Percentiles rank a stretch among this genome's conserved stretches.
Conservation (phyloP, 1,140 invertebrate genomes). For the Plectrocnemia conspersa region DNA sequence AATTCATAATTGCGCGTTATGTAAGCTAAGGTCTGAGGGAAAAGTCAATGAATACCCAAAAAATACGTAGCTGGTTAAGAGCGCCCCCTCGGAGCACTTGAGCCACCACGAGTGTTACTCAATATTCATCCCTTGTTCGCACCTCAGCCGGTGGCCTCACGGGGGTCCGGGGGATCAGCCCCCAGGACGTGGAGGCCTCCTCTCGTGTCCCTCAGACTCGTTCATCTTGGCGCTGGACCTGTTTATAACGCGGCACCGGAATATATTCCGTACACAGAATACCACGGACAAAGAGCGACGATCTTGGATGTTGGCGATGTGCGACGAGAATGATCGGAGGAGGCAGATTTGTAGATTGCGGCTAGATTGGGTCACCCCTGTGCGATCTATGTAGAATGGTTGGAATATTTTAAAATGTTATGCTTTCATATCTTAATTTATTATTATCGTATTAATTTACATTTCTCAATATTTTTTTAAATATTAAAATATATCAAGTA, state of each 20-base stretch:
- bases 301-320: too few relatives aligned
- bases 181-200: neutral
- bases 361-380: too few relatives aligned
- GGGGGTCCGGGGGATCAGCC: neutral
- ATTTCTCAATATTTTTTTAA: too few relatives aligned
- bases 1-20: too few relatives aligned
- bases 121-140: conserved; percentile 36
- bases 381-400: too few relatives aligned
- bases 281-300: neutral
- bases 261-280: conserved; percentile 19
- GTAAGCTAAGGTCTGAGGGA: too few relatives aligned
- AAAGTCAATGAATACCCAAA: conserved; percentile 15
- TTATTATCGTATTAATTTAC: too few relatives aligned
- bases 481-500: too few relatives aligned
- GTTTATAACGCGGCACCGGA: conserved; percentile 14
- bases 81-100: neutral
- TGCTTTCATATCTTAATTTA: too few relatives aligned
- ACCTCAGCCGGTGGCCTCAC: conserved; percentile 6
- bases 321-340: too few relatives aligned
- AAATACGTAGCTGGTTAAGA: conserved; percentile 18
- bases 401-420: too few relatives aligned
- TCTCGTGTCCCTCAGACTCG: neutral
- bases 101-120: conserved; percentile 25
- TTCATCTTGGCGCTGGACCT: conserved; percentile 8
- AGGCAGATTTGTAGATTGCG: too few relatives aligned